Conservation (phyloP, 2,113 vertebrate genomes). For the Centropus bengalensis region DNA sequence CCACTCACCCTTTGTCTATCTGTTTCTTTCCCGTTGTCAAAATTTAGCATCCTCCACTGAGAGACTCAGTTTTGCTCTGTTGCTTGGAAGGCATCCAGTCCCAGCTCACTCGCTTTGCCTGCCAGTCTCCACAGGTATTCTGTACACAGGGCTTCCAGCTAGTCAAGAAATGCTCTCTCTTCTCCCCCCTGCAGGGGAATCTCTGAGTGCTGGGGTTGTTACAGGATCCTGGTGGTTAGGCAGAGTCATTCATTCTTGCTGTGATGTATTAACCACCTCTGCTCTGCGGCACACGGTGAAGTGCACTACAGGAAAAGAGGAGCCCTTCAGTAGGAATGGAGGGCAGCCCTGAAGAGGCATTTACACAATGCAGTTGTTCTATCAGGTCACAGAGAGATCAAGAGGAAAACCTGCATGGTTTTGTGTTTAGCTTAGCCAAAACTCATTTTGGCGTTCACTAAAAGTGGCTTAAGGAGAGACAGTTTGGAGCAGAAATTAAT, state of each 20-base stretch:
- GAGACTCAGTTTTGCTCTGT: slow-evolving; percentile 56
- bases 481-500: background rate
- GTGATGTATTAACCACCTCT: background rate
- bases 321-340: background rate
- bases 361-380: background rate
- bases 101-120: slow-evolving; percentile 37
- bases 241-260: background rate
- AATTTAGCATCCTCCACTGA: slow-evolving; percentile 63
- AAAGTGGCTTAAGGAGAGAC: background rate
- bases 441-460: background rate
- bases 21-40: slow-evolving; percentile 52
- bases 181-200: slow-evolving; percentile 46
- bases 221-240: background rate
- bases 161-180: slow-evolving; percentile 38
- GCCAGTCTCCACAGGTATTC: slow-evolving; percentile 70
- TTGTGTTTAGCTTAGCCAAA: background rate
- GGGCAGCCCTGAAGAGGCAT: background rate
- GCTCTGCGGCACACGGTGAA: background rate
- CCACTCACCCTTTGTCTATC: slow-evolving; percentile 47
- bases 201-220: slow-evolving; percentile 19
- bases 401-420: background rate
- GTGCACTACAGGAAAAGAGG: background rate
- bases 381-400: background rate
- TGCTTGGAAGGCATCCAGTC: slow-evolving; percentile 72
- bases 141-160: slow-evolving; percentile 56